These are phyloP conservation scores for Equus przewalskii DNA, from an alignment of 2,113 vertebrate genomes.

Conservation along the genomic window DNA sequence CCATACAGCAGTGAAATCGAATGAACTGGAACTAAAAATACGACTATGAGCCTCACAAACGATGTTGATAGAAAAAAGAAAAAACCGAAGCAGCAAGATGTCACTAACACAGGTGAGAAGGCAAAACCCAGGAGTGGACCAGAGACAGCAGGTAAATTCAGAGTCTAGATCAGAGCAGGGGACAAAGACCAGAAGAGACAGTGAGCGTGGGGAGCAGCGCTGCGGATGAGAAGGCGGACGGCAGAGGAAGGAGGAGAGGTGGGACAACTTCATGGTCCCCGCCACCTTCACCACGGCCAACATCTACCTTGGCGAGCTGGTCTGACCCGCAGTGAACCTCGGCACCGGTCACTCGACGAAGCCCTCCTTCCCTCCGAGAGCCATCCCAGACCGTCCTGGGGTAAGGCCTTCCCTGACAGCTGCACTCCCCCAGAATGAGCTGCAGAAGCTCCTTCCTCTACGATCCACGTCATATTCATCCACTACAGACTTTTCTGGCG, in stretches of 20 bases:
- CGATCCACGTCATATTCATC: accelerated
- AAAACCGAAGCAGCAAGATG: accelerated
- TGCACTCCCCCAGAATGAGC: background rate
- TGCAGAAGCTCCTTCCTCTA: background rate
- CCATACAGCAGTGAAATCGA: background rate
- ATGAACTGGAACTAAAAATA: background rate
- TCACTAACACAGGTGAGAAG: background rate
- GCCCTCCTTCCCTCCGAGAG: background rate
- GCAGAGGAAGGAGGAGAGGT: background rate
- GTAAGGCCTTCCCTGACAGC: background rate
- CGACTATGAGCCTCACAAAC: background rate
- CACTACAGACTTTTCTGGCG: too few relatives aligned
- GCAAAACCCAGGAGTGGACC: too few relatives aligned
- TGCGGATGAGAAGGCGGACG: background rate
- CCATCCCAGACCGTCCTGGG: accelerated
- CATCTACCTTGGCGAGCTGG: accelerated
- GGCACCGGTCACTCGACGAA: background rate
- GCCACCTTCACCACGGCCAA: accelerated
- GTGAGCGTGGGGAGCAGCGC: accelerated
- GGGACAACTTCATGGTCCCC: background rate
- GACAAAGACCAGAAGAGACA: background rate
- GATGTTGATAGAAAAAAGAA: background rate
- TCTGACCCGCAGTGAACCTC: accelerated
- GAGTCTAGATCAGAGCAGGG: background rate
- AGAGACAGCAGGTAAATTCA: too few relatives aligned